phyloP scores from a whole-genome alignment of 2,888 invertebrate genomes.

The Linnaemya tessellans region DNA sequence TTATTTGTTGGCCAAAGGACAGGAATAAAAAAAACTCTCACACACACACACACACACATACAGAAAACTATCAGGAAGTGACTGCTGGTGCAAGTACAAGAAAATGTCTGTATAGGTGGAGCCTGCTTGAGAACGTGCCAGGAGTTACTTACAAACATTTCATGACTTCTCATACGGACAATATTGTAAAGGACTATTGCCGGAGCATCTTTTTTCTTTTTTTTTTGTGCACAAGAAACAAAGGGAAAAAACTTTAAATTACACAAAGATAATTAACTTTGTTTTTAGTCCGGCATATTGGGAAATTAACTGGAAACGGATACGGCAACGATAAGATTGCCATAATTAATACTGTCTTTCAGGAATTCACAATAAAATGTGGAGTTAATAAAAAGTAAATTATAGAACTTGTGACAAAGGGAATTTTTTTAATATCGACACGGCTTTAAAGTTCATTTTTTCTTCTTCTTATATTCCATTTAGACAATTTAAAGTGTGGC shows the following conservation, averaged over 20 bases:
- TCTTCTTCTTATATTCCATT: too few species aligned
- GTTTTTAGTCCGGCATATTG: not conserved
- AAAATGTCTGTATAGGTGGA: not conserved
- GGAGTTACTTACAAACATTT: slow-evolving; percentile 29
- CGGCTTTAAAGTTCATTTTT: too few species aligned
- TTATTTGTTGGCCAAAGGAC: slow-evolving; percentile 61
- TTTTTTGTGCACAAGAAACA: not conserved
- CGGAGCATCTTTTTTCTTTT: not conserved
- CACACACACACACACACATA: not conserved
- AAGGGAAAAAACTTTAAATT: not conserved
- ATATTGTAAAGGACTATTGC: not conserved
- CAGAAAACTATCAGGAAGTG: slow-evolving; percentile 19
- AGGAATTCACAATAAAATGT: not conserved
- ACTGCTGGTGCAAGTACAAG: not conserved
- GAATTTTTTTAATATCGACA: too few species aligned
- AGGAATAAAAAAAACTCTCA: not conserved
- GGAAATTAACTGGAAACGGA: not conserved
- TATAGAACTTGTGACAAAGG: too few species aligned
- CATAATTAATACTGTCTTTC: not conserved
- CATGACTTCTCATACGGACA: slow-evolving; percentile 24
- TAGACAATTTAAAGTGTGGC: too few species aligned
- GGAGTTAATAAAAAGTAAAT: not conserved
- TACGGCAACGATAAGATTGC: not conserved
- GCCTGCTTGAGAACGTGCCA: slow-evolving; percentile 11
- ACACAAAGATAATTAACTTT: slow-evolving; percentile 32